phyloP scores from a whole-genome alignment of 1,140 invertebrate species.

The Whitmania pigra region DNA sequence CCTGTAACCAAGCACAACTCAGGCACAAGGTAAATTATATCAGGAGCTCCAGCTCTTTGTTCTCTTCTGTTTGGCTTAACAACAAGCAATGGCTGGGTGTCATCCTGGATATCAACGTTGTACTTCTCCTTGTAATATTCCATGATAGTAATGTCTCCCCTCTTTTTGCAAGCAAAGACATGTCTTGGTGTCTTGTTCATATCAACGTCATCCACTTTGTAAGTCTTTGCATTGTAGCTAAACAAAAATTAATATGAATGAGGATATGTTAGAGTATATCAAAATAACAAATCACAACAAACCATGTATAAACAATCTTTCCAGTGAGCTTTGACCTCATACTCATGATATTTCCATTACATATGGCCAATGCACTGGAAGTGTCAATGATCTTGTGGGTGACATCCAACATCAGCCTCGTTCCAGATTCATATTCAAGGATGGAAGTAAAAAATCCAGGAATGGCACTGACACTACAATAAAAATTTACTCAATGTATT shows the following conservation, averaged over 20 bases:
- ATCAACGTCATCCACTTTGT: conserved; percentile 73
- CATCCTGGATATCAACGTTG: conserved; percentile 60
- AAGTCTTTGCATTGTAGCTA: conserved; percentile 78
- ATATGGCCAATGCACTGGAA: too few relatives aligned
- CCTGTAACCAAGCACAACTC: conserved; percentile 37
- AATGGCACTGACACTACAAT: too few relatives aligned
- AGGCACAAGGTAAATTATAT: conserved; percentile 34
- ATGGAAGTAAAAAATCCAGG: conserved; percentile 5
- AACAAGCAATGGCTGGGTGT: conserved; percentile 57
- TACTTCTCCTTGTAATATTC: conserved; percentile 63
- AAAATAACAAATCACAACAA: background rate
- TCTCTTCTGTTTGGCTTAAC: conserved; percentile 34
- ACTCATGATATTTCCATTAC: too few relatives aligned
- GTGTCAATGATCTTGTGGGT: background rate
- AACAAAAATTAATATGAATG: background rate
- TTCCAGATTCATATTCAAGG: background rate
- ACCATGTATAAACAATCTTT: conserved; percentile 6
- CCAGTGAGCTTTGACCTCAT: background rate
- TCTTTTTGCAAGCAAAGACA: conserved; percentile 44
- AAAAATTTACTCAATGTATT: too few relatives aligned
- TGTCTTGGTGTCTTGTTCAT: conserved; percentile 55
- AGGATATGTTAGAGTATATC: too few relatives aligned
- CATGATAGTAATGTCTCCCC: conserved; percentile 43
- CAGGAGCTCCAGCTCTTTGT: conserved; percentile 29
- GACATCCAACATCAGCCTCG: background rate